Evolutionary conservation across 2,797 vertebrate species (phyloP).

Genomic region (Enteromius argenteus): DNA sequence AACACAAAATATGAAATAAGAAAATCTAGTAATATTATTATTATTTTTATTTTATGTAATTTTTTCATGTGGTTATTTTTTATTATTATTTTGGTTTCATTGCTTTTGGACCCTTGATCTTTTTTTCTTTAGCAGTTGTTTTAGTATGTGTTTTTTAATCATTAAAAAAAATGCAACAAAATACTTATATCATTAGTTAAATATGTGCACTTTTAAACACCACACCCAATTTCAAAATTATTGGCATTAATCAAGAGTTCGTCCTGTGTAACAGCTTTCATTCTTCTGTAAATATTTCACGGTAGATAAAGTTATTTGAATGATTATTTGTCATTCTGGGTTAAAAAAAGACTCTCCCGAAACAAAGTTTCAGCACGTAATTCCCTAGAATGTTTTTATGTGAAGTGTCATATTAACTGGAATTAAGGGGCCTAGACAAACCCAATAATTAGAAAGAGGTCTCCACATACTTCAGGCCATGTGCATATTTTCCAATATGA

Average conservation of each 20-base stretch:
- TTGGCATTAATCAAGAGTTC: neutral
- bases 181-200: neutral
- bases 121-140: neutral
- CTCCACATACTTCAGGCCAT: neutral
- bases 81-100: neutral
- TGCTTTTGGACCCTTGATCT: neutral
- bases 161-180: neutral
- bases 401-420: neutral
- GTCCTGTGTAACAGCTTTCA: neutral
- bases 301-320: neutral
- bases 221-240: neutral
- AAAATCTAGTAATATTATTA: too few species aligned
- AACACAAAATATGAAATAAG: neutral
- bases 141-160: neutral
- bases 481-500: neutral
- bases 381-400: neutral
- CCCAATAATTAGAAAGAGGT: neutral
- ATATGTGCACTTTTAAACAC: neutral
- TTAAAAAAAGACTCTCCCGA: neutral
- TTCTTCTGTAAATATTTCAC: neutral
- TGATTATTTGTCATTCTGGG: neutral
- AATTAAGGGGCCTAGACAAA: slow-evolving; percentile 15
- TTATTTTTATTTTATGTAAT: neutral
- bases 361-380: slow-evolving; percentile 7
- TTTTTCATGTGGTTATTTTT: neutral